Conservation (phyloP, 2,797 vertebrate genomes). For the Adrianichthys oophorus region DNA sequence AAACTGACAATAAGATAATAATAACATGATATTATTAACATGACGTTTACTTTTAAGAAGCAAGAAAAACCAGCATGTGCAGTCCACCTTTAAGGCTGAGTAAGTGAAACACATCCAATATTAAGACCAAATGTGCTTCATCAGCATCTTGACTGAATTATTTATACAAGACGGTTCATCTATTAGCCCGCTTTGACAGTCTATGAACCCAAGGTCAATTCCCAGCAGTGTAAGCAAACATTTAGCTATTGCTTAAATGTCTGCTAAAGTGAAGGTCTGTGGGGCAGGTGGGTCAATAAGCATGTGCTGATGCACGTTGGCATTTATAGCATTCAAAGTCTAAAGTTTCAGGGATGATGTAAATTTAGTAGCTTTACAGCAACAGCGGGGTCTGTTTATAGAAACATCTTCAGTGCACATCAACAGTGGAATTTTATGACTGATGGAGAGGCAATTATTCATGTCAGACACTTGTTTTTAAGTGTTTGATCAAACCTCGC, state of each 20-base stretch:
- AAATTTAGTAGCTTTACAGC: constrained; percentile 37
- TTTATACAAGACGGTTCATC: constrained; percentile 63
- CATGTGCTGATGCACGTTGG: constrained; percentile 58
- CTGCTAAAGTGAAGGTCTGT: constrained; percentile 75
- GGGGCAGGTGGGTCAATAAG: constrained; percentile 53
- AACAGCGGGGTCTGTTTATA: constrained; percentile 6
- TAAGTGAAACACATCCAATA: constrained; percentile 5
- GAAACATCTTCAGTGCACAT: neutral
- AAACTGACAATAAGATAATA: constrained; percentile 9
- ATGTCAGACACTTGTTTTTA: neutral
- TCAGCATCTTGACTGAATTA: constrained; percentile 74
- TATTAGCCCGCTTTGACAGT: constrained; percentile 58
- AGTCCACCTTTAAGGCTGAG: constrained; percentile 11
- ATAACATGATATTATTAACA: neutral
- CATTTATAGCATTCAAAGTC: constrained; percentile 63
- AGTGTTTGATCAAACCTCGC: neutral
- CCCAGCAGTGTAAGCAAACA: constrained; percentile 76
- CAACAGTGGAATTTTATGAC: neutral
- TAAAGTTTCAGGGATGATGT: constrained; percentile 61
- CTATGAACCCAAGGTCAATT: constrained; percentile 69
- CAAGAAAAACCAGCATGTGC: neutral
- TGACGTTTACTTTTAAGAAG: too few relatives aligned
- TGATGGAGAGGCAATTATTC: neutral
- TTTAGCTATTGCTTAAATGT: constrained; percentile 80
- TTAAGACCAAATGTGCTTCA: constrained; percentile 41